Conservation (phyloP, 2,113 vertebrate genomes). For the Ochotona princeps region DNA sequence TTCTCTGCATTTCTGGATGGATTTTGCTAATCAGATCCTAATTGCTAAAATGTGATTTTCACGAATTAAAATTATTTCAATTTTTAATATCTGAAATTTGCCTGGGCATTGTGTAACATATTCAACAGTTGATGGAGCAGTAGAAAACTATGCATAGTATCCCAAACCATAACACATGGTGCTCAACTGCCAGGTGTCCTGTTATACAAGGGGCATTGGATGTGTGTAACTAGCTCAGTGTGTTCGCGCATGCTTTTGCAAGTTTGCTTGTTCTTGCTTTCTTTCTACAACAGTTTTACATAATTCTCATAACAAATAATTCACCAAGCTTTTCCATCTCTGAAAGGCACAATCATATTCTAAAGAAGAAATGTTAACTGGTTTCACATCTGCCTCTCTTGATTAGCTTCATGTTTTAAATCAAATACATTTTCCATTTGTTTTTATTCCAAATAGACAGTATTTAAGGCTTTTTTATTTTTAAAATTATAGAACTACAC, state of each 20-base stretch:
- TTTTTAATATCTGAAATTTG: not conserved
- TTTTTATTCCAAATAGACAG: not conserved
- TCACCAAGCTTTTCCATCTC: not conserved
- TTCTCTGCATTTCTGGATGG: not conserved
- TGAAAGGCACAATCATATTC: not conserved
- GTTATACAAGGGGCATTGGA: not conserved
- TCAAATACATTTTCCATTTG: not conserved
- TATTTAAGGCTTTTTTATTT: not conserved
- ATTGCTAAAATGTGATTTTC: not conserved
- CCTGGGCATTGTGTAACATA: not conserved
- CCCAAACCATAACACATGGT: not conserved
- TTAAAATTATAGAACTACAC: not conserved
- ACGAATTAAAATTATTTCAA: not conserved
- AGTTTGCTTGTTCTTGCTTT: not conserved
- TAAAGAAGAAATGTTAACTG: not conserved
- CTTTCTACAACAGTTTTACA: not conserved
- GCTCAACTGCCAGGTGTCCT: not conserved
- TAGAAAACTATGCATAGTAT: not conserved
- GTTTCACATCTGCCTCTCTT: no score
- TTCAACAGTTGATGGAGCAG: not conserved
- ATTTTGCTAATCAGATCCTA: not conserved
- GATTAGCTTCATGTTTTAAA: not conserved
- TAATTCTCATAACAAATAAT: not conserved
- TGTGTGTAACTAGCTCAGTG: not conserved
- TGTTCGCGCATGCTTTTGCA: not conserved